Evolutionary conservation across 2,797 vertebrate species (phyloP), one percentile per base, ranked within the genome.

Genomic region (Hafferia zeledoni): DNA sequence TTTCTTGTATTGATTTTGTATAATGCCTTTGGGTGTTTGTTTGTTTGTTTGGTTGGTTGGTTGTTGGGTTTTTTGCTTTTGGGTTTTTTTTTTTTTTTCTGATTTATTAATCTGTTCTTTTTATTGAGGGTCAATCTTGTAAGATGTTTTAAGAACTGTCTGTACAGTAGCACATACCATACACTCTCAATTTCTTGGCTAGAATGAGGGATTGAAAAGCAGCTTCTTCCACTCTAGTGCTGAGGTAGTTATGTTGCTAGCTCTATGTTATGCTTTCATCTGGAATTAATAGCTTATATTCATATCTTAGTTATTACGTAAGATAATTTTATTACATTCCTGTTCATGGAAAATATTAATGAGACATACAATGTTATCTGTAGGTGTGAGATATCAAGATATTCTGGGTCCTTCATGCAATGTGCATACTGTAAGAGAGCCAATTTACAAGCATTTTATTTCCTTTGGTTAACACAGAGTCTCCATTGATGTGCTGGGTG

Each of bases 1-100:
- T 55, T 47, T 84, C 47, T 87, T 88, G 57, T 83, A 96, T 93
- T 91, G 87, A 93, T 95, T 93, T 89, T 85, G 27, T 67, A 46
- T n/a, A 82, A 70, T 78, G 77, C 72, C 61, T 95, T 90, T 92
- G 72, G 69, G 76, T 75, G 79, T 49, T 52, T 52, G 30, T 57
- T 63, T 6, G 10, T 2, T 27, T 49, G 15, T 49, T 49, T 49
- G 8, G 27, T 52, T 50, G 15, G 28, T 52, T 52, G 27, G 17
- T 31, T 12, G 7, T 53, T 53, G 30, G 17, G 6, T 11, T 28
- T 27, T 50, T 50, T 49, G 47, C 6, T 18, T 13, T 53, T n/a
- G 20, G 30, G 15, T 14, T 23, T 35, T 12, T n/a, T 52, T 52
- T 33, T 39, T 4, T 20, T 17, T 41, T 16, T 18, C 52, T 65